Conservation (phyloP, 2,888 invertebrate genomes). For the Polyommatus iphigenia region DNA sequence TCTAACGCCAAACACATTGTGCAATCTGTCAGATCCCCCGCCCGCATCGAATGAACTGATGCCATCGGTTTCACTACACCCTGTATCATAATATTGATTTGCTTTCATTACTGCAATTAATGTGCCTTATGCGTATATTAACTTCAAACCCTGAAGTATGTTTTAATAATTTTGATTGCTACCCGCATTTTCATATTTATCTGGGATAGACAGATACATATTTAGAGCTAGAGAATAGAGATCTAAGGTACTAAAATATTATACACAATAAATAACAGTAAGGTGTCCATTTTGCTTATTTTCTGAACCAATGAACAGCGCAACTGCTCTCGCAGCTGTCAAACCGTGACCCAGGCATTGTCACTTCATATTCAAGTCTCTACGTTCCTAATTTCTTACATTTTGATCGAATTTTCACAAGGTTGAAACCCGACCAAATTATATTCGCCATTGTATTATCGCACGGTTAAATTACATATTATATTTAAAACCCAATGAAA, state of each 20-base stretch:
- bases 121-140: neutral
- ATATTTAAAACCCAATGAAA: too few species aligned
- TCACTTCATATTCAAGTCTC: neutral
- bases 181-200: neutral
- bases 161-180: neutral
- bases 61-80: neutral
- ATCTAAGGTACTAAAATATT: too few species aligned
- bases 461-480: too few species aligned
- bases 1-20: constrained; percentile 28
- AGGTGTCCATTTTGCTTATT: constrained; percentile 8
- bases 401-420: too few species aligned
- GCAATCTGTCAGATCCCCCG: constrained; percentile 10
- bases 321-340: constrained; percentile 12
- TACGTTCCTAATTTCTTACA: neutral
- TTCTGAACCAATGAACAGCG: constrained; percentile 4
- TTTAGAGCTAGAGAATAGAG: too few species aligned
- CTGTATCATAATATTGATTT: neutral
- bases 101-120: neutral
- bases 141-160: neutral
- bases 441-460: too few species aligned
- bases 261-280: neutral
- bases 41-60: constrained; percentile 19
- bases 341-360: neutral
- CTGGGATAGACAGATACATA: too few species aligned
- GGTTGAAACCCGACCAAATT: too few species aligned